phyloP scores from a whole-genome alignment of 2,888 invertebrate genomes.

The Drosophila conformis region DNA sequence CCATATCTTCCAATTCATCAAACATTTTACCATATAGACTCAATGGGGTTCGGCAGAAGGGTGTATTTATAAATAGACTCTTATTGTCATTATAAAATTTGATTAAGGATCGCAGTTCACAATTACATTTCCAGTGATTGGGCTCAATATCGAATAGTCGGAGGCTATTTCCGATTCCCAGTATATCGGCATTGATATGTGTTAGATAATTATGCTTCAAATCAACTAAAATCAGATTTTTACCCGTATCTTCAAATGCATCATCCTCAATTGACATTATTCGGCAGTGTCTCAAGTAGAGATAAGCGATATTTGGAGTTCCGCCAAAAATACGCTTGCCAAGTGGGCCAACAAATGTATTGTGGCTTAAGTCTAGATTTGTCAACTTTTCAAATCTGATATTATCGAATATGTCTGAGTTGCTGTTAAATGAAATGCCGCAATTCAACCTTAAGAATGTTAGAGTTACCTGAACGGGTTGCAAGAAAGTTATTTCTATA shows the following conservation, averaged over 20 bases:
- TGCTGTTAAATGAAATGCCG: slow-evolving; percentile 50
- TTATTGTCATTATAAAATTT: slow-evolving; percentile 53
- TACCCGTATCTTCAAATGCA: slow-evolving; percentile 69
- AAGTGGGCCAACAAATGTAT: slow-evolving; percentile 66
- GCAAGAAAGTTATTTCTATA: slow-evolving; percentile 72
- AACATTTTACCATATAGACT: slow-evolving; percentile 64
- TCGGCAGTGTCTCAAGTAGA: slow-evolving; percentile 63
- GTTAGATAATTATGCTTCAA: slow-evolving; percentile 74
- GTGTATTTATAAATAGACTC: slow-evolving; percentile 64
- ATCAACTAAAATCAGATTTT: slow-evolving; percentile 66
- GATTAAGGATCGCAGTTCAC: slow-evolving; percentile 59
- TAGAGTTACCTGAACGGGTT: slow-evolving; percentile 78
- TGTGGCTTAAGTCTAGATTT: slow-evolving; percentile 76
- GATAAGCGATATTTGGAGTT: slow-evolving; percentile 68
- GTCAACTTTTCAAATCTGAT: slow-evolving; percentile 60
- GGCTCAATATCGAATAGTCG: slow-evolving; percentile 64
- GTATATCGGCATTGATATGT: slow-evolving; percentile 48
- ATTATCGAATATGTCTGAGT: slow-evolving; percentile 68
- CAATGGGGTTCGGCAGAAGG: slow-evolving; percentile 74
- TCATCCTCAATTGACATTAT: slow-evolving; percentile 68
- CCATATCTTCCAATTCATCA: slow-evolving; percentile 41
- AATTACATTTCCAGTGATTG: slow-evolving; percentile 79
- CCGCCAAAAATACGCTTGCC: slow-evolving; percentile 58
- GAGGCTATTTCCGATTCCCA: slow-evolving; percentile 2
- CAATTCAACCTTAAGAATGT: slow-evolving; percentile 65